phyloP scores from a whole-genome alignment of 2,888 invertebrate species.

The Drosophila maculinotata region DNA sequence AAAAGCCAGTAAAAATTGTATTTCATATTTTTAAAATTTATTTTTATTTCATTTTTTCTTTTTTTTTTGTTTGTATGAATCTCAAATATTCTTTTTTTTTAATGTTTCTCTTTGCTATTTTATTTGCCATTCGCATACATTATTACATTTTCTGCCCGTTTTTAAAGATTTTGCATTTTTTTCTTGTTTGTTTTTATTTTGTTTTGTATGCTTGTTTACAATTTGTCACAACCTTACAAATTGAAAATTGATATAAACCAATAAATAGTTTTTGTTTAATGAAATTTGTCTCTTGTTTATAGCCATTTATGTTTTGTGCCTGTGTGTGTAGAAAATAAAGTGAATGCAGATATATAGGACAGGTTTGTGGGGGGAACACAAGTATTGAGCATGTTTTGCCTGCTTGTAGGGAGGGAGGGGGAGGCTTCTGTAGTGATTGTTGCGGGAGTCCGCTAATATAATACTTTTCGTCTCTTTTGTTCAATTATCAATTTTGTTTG shows the following conservation, averaged over 20 bases:
- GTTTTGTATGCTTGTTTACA: slow-evolving; percentile 84
- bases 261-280: slow-evolving; percentile 64
- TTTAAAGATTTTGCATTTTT: slow-evolving; percentile 69
- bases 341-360: slow-evolving; percentile 15
- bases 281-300: slow-evolving; percentile 54
- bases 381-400: slow-evolving; percentile 38
- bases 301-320: slow-evolving; percentile 31
- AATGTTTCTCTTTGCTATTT: slow-evolving; percentile 58
- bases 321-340: slow-evolving; percentile 30
- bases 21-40: slow-evolving; percentile 80
- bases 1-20: slow-evolving; percentile 39
- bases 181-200: slow-evolving; percentile 59
- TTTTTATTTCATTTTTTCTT: slow-evolving; percentile 77
- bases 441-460: slow-evolving; percentile 65
- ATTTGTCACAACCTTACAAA: slow-evolving; percentile 85
- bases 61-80: slow-evolving; percentile 64
- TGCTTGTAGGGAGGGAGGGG: slow-evolving; percentile 13
- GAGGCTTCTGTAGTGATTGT: slow-evolving; percentile 35
- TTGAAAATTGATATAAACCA: slow-evolving; percentile 84
- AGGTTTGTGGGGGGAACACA: slow-evolving; percentile 14
- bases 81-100: slow-evolving; percentile 69
- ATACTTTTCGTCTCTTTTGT: slow-evolving; percentile 54
- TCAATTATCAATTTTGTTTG: slow-evolving; percentile 70
- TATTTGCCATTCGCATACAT: slow-evolving; percentile 76
- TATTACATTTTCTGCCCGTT: slow-evolving; percentile 71